These are phyloP conservation scores for Phycodurus eques DNA, from an alignment of 2,113 vertebrate genomes.

Conservation along the genomic window DNA sequence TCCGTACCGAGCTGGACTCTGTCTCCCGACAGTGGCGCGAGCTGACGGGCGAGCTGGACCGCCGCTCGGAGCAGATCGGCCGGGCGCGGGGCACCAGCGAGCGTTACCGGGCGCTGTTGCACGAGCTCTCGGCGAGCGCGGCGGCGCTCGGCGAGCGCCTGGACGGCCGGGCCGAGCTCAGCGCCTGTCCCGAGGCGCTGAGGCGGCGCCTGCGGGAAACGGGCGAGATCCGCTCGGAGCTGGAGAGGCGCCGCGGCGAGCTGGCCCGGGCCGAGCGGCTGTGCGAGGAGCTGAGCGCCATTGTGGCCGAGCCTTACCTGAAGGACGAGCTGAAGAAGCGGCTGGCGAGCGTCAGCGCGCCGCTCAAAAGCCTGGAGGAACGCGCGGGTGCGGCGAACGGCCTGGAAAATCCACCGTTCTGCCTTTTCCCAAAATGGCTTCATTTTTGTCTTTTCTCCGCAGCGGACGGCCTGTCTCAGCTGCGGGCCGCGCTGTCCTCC, in stretches of 20 bases:
- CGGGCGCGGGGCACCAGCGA: constrained; percentile 88
- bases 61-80: constrained; percentile 86
- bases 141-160: constrained; percentile 80
- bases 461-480: constrained; percentile 93
- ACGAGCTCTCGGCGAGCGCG: constrained; percentile 82
- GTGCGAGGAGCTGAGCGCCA: constrained; percentile 83
- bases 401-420: not conserved
- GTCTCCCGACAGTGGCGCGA: constrained; percentile 87
- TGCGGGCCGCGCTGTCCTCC: constrained; percentile 90
- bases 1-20: constrained; percentile 81
- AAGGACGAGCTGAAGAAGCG: constrained; percentile 91
- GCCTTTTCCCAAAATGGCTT: not conserved
- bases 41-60: constrained; percentile 80
- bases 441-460: constrained; percentile 7
- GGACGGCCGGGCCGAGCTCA: constrained; percentile 82
- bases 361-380: constrained; percentile 89
- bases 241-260: constrained; percentile 82
- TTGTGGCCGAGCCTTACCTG: constrained; percentile 93
- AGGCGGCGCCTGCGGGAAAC: constrained; percentile 90
- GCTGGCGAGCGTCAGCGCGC: constrained; percentile 83
- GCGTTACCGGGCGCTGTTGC: constrained; percentile 83
- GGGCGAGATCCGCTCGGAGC: constrained; percentile 90
- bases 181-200: constrained; percentile 88
- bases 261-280: constrained; percentile 82
- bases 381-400: constrained; percentile 80